Conservation (phyloP, 2,113 vertebrate species). For the Desmodus rotundus region DNA sequence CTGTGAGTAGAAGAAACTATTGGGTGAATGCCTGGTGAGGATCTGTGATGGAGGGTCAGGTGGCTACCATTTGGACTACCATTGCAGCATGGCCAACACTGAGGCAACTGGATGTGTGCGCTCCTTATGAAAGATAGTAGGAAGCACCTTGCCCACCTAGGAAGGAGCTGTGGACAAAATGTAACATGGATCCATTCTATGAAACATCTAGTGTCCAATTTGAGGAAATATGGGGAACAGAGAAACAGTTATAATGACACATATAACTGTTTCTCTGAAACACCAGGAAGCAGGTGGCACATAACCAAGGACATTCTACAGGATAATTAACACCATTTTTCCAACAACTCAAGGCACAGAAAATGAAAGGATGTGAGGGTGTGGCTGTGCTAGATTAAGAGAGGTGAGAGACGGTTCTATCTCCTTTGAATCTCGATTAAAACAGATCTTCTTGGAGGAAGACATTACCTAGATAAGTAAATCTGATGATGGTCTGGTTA, state of each 20-base stretch:
- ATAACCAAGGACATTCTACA: neutral
- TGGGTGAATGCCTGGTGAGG: neutral
- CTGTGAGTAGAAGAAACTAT: neutral
- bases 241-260: neutral
- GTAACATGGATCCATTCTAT: neutral
- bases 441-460: neutral
- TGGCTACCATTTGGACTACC: neutral
- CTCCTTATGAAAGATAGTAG: neutral
- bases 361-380: rapidly evolving
- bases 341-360: neutral
- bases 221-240: neutral
- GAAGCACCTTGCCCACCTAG: neutral
- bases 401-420: neutral
- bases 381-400: neutral
- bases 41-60: neutral
- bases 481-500: neutral
- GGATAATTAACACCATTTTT: neutral
- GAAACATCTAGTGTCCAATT: neutral
- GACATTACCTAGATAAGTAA: neutral
- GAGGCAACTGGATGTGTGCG: neutral
- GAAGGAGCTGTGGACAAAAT: neutral
- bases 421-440: neutral
- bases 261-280: no score
- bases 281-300: neutral
- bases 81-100: neutral